phyloP scores from a whole-genome alignment of 2,797 vertebrate genomes.

The Pseudomugil tenellus region DNA sequence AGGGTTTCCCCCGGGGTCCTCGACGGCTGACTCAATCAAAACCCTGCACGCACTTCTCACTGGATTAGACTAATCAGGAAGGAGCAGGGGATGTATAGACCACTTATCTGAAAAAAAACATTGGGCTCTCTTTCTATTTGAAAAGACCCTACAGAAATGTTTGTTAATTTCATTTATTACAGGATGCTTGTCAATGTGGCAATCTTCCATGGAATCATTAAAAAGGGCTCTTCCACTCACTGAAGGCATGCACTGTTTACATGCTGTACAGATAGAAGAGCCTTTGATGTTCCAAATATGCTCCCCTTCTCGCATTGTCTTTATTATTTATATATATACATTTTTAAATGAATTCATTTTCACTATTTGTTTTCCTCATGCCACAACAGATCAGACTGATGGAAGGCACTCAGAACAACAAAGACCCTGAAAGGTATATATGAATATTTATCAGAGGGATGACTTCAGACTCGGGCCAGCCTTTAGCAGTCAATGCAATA shows the following conservation, averaged over 20 bases:
- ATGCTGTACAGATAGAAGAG: slow-evolving; percentile 79
- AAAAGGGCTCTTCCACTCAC: slow-evolving; percentile 80
- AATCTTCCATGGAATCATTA: slow-evolving; percentile 88
- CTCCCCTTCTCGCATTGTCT: slow-evolving; percentile 74
- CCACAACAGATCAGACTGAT: slow-evolving; percentile 79
- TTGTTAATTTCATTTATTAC: slow-evolving; percentile 89
- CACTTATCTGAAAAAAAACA: slow-evolving; percentile 86
- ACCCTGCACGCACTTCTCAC: slow-evolving; percentile 84
- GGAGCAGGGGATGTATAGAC: slow-evolving; percentile 85
- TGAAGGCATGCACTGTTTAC: slow-evolving; percentile 83
- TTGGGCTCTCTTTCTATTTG: slow-evolving; percentile 84
- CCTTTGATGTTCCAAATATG: slow-evolving; percentile 83
- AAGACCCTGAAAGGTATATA: slow-evolving; percentile 78
- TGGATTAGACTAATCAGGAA: slow-evolving; percentile 90
- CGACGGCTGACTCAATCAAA: slow-evolving; percentile 86
- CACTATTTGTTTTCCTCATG: slow-evolving; percentile 70
- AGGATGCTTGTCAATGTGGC: slow-evolving; percentile 85
- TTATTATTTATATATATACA: slow-evolving; percentile 78
- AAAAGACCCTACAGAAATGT: slow-evolving; percentile 90
- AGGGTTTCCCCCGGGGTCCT: slow-evolving; percentile 81
- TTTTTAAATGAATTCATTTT: slow-evolving; percentile 57
- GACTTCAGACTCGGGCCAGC: slow-evolving; percentile 76
- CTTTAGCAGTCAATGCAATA: slow-evolving; percentile 74
- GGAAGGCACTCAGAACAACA: slow-evolving; percentile 78
- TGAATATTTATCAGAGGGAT: slow-evolving; percentile 79